Evolutionary conservation across 2,888 invertebrate species (phyloP).

Genomic region (Eucriotettix oculatus): DNA sequence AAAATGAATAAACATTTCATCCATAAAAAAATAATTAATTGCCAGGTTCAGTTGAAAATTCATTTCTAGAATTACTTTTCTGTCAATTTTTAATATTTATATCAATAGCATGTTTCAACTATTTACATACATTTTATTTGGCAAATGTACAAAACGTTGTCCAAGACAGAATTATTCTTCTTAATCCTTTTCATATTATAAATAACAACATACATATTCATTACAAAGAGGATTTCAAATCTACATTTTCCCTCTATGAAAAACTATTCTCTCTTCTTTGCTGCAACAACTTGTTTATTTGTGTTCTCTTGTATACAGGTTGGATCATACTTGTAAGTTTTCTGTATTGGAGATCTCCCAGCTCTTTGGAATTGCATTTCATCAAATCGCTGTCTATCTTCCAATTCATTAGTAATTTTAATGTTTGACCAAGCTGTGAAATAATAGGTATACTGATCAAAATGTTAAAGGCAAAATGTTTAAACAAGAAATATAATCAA

Average conservation of each 20-base stretch:
- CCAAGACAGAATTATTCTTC: neutral
- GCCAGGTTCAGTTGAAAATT: no score
- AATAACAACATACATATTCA: no score
- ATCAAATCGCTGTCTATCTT: constrained; percentile 59
- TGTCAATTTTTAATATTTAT: no score
- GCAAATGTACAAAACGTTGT: neutral
- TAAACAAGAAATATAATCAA: no score
- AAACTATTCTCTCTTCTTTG: constrained; percentile 16
- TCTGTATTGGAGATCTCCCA: constrained; percentile 70
- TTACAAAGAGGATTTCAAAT: no score
- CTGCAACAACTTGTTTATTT: constrained; percentile 14
- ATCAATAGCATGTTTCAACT: neutral
- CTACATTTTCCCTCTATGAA: neutral
- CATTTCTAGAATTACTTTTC: no score
- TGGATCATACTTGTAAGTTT: constrained; percentile 78
- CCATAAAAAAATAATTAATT: no score
- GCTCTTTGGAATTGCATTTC: constrained; percentile 65
- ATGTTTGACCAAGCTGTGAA: constrained; percentile 61
- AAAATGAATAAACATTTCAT: no score
- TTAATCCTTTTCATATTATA: no score
- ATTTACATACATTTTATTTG: neutral
- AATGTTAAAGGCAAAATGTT: no score
- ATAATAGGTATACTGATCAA: no score
- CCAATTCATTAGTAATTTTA: constrained; percentile 58
- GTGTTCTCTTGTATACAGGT: constrained; percentile 29